Base-by-base conservation (phyloP, 2,888 invertebrate species). In the Ceramica pisi region DNA sequence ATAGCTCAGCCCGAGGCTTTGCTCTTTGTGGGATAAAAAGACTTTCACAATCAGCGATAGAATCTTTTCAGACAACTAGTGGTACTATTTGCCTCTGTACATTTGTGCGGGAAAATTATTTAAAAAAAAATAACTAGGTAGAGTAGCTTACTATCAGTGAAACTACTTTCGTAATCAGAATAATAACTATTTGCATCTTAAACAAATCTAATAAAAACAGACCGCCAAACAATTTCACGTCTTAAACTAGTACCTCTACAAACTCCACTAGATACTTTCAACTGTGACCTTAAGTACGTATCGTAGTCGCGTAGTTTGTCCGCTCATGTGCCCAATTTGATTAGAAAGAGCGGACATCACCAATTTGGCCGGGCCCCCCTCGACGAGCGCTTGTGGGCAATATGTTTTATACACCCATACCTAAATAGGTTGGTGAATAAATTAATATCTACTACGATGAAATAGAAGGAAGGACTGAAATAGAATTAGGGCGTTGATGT, bases 271-370 rank as follows among this genome's bases (percentile, higher is more conserved):
- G 38, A 71, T 67, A 71, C 72, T 82, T 80, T 82, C 80, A 81
- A 85, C 67, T 57, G 65, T 73, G 82, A 84, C 84, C 82, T 85
- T 77, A 71, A 68, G 82, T 80, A 75, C 38, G 31, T 75, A 67
- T 67, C 55, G 48, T 67, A 72, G 48, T 75, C 41, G 72, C 48
- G 70, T 63, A 78, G 84, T 88, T 88, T 86, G 88, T 87, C 85
- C 85, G 89, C 83, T 89, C 89, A 89, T 87, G 88, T 85, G 87
- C 87, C 89, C 90, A 90, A 92, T 92, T 91, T 90, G 90, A 93
- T 93, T 90, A 90, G 89, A 89, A 89, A 92, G 92, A 93, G 92
- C 95, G 95, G 95, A 95, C 91, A 94, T 94, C 84, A 83, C 89
- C 95, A 94, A 94, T 95, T 94, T 92, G 89, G 67, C 74, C 78